A percentile compares a stretch with the other conserved stretches of the same genome.
Conservation (phyloP, 2,888 invertebrate genomes). For the Chymomyza caudatula region DNA sequence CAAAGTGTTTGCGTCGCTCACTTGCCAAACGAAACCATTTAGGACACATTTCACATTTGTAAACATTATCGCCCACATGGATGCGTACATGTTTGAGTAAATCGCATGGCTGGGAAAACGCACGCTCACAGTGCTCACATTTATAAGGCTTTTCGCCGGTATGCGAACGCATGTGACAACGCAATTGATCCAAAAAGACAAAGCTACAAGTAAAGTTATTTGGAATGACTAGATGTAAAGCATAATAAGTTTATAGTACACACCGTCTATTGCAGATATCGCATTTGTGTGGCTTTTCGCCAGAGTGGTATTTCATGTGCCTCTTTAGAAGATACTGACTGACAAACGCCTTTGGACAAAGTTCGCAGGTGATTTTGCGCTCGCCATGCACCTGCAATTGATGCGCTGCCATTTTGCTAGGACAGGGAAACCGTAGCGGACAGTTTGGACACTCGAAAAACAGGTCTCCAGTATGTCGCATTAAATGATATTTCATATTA, state of each 20-base stretch:
- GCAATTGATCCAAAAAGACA: constrained; percentile 80
- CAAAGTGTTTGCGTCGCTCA: constrained; percentile 41
- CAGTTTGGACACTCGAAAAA: constrained; percentile 80
- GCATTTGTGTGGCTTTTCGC: constrained; percentile 75
- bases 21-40: constrained; percentile 37
- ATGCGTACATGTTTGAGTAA: constrained; percentile 62
- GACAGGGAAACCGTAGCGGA: constrained; percentile 80
- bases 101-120: constrained; percentile 79
- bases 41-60: constrained; percentile 77
- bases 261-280: constrained; percentile 58
- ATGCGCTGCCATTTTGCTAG: constrained; percentile 80
- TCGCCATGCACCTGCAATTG: constrained; percentile 79
- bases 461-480: constrained; percentile 80
- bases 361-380: constrained; percentile 82
- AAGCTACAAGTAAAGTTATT: constrained; percentile 75
- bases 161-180: constrained; percentile 80
- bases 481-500: constrained; percentile 80
- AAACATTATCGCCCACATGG: constrained; percentile 80
- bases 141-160: constrained; percentile 79
- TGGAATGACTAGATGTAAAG: neutral
- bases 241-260: neutral
- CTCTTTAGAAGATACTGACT: constrained; percentile 81
- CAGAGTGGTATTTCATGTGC: constrained; percentile 82
- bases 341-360: constrained; percentile 81
- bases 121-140: constrained; percentile 79